Evolutionary conservation across 2,888 invertebrate genomes (phyloP), one percentile per base, ranked within the genome.

Genomic region (Aphidius colemani): DNA sequence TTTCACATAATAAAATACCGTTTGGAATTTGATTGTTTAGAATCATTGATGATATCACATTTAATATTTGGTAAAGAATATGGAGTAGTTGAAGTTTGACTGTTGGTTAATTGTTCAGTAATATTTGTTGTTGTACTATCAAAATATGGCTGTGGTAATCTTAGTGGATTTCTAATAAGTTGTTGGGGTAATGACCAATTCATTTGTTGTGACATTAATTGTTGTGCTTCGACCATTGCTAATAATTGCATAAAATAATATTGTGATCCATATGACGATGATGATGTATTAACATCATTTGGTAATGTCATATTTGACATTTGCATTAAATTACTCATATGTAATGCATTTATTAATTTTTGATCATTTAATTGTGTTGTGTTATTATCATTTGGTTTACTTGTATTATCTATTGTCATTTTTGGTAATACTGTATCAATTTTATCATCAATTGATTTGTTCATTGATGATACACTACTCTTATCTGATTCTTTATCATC

Each of bases 271-370:
- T 70, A 70, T 3, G 30, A 30, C 5, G 30, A 30, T 7, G 69
- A 68, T 0, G 61, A 58, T n/a, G 77, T 72, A 58, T 64, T 66
- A 11, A 74, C 65, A 39, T 70, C 75, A 50, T 75, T 70, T 6
- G 76, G 71, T 39, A 73, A 65, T 63, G 71, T 76, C 72, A 78
- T 53, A 67, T 75, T 78, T 11, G 80, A 80, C 79, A 81, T 78
- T 64, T 82, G 78, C 78, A 82, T 79, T 57, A 82, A 69, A 65
- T 81, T 82, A 69, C 81, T 82, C 80, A 83, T 82, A 69, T 83
- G 82, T 57, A 83, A 74, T 6, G 82, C 83, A 8, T 79, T 78
- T 18, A 83, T 73, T 60, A 83, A 78, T 70, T 83, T 82, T 64
- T 83, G 81, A 70, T 83, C 83, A n/a, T 77, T 72, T 5, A 75